Percentiles rank a stretch among this genome's conserved stretches.
Conservation (phyloP, 2,888 invertebrate genomes). For the Endomychus coccineus region DNA sequence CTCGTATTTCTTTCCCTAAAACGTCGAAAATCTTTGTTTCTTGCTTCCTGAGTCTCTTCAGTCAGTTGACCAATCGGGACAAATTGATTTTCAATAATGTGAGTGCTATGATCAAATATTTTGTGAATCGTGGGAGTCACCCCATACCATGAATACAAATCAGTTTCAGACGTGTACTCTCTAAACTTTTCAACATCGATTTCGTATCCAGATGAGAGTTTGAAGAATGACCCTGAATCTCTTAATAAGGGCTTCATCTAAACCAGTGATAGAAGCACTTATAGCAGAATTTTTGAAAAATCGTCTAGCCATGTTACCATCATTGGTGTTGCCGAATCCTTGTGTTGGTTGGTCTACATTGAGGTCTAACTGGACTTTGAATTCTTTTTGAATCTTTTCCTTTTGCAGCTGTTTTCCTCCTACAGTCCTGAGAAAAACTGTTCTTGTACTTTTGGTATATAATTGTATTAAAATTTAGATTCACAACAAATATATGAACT, state of each 20-base stretch:
- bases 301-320: slow-evolving; percentile 19
- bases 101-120: slow-evolving; percentile 22
- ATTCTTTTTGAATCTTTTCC: slow-evolving; percentile 23
- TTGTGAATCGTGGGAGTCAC: slow-evolving; percentile 22
- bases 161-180: slow-evolving; percentile 19
- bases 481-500: too few species aligned
- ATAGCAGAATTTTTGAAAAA: slow-evolving; percentile 22
- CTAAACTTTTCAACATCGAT: slow-evolving; percentile 21
- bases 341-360: slow-evolving; percentile 21
- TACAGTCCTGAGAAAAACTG: too few species aligned
- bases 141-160: slow-evolving; percentile 27
- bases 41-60: slow-evolving; percentile 25
- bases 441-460: too few species aligned
- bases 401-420: too few species aligned
- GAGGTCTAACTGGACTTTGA: slow-evolving; percentile 21
- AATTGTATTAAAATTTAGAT: too few species aligned
- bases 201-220: slow-evolving; percentile 19
- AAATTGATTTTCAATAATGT: slow-evolving; percentile 23
- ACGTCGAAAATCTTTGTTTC: slow-evolving; percentile 26
- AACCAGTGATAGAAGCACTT: slow-evolving; percentile 26
- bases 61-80: slow-evolving; percentile 27
- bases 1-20: slow-evolving; percentile 21
- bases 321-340: slow-evolving; percentile 22
- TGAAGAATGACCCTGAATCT: slow-evolving; percentile 21
- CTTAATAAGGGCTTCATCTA: slow-evolving; percentile 24